Evolutionary conservation across 2,113 vertebrate species (phyloP).

Genomic region (Cichladusa arquata): DNA sequence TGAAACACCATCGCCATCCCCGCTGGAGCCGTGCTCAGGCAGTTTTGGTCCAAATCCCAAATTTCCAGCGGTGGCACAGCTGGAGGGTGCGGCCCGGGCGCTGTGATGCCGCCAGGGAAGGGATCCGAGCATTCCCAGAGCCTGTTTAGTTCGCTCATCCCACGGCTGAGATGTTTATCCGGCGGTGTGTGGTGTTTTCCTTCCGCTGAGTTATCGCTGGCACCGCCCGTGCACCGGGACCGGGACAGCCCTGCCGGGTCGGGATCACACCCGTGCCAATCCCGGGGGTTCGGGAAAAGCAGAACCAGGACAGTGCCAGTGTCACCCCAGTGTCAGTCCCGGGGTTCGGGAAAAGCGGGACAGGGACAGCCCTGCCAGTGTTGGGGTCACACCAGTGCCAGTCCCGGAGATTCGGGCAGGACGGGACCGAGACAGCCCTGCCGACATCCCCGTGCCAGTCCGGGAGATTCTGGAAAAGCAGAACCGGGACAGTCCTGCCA

Average conservation of each 20-base stretch:
- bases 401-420: accelerated
- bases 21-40: accelerated
- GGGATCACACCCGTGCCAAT: too few species aligned
- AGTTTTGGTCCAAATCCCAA: accelerated
- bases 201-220: background rate
- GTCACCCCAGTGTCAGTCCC: accelerated
- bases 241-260: background rate
- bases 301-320: background rate
- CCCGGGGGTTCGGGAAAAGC: background rate
- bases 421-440: accelerated
- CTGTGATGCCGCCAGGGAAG: accelerated
- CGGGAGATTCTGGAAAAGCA: accelerated
- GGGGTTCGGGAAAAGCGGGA: background rate
- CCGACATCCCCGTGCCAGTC: background rate
- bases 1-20: accelerated
- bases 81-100: accelerated
- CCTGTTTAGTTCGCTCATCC: accelerated
- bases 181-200: background rate
- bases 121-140: accelerated
- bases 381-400: accelerated
- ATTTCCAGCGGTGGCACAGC: background rate
- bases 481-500: accelerated
- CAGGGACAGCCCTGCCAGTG: background rate
- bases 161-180: background rate
- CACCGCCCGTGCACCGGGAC: accelerated